A percentile compares a stretch with the other conserved stretches of the same genome.
phyloP scores from a whole-genome alignment of 2,797 vertebrate genomes.

The Sebastes vulpes region DNA sequence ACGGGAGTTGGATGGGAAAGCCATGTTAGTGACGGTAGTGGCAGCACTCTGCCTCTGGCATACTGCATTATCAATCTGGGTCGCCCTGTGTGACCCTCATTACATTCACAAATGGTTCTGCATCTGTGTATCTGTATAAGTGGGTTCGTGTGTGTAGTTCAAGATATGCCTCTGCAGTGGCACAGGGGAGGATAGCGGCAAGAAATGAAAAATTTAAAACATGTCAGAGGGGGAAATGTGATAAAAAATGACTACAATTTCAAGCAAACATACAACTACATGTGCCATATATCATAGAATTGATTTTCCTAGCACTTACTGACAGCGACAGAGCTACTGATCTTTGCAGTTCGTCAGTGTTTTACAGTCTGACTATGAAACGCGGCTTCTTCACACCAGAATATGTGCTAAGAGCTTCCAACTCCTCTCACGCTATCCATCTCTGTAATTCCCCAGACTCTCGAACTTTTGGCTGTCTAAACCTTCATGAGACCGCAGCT shows the following conservation, averaged over 20 bases:
- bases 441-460: conserved; percentile 61
- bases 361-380: conserved; percentile 20
- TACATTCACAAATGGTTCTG: conserved; percentile 30
- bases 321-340: not conserved
- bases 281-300: not conserved
- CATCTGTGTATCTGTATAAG: not conserved
- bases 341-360: conserved; percentile 11
- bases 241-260: not conserved
- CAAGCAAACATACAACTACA: not conserved
- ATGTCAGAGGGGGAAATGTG: not conserved
- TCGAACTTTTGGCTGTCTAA: conserved; percentile 56
- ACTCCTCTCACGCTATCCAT: conserved; percentile 35
- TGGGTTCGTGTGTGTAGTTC: not conserved
- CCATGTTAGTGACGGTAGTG: conserved; percentile 45
- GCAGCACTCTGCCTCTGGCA: conserved; percentile 46
- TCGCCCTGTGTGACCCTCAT: conserved; percentile 42
- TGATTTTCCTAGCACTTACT: conserved; percentile 18
- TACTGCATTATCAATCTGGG: conserved; percentile 61
- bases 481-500: conserved; percentile 53
- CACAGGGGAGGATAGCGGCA: not conserved
- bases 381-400: conserved; percentile 5
- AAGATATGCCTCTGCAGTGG: not conserved
- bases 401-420: conserved; percentile 5
- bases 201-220: not conserved
- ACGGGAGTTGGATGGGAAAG: conserved; percentile 38